Conservation (phyloP, 2,888 invertebrate species). For the Ectemnius lituratus region DNA sequence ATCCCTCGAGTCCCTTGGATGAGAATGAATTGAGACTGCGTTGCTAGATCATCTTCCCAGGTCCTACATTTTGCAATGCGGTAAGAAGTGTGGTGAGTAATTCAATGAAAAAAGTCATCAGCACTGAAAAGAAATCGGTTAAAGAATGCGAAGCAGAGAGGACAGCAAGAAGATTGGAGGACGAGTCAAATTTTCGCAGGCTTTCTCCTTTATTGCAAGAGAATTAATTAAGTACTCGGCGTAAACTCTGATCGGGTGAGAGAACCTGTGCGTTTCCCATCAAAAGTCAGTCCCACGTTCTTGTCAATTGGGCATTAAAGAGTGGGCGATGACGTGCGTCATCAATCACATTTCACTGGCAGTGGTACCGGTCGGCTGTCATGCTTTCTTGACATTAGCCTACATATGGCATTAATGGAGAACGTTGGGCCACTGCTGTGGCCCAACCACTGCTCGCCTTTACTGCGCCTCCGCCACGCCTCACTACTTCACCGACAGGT, state of each 20-base stretch:
- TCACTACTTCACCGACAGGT: constrained; percentile 44
- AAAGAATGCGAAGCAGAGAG: neutral
- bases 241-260: neutral
- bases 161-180: neutral
- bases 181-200: constrained; percentile 17
- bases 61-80: too few species aligned
- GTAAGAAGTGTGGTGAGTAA: too few species aligned
- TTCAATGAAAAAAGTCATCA: too few species aligned
- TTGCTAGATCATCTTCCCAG: too few species aligned
- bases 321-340: constrained; percentile 66
- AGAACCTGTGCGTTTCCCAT: constrained; percentile 10
- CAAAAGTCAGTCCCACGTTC: constrained; percentile 42
- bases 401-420: constrained; percentile 63
- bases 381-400: constrained; percentile 73
- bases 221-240: neutral
- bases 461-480: constrained; percentile 52
- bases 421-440: constrained; percentile 38
- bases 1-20: too few species aligned
- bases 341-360: constrained; percentile 66
- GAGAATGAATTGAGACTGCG: too few species aligned
- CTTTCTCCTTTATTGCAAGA: constrained; percentile 20
- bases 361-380: constrained; percentile 58
- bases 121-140: constrained; percentile 20
- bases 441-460: constrained; percentile 49
- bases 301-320: constrained; percentile 45